A percentile compares a stretch with the other conserved stretches of the same genome.
Conservation (phyloP, 2,888 invertebrate species). For the Tenodera sinensis region DNA sequence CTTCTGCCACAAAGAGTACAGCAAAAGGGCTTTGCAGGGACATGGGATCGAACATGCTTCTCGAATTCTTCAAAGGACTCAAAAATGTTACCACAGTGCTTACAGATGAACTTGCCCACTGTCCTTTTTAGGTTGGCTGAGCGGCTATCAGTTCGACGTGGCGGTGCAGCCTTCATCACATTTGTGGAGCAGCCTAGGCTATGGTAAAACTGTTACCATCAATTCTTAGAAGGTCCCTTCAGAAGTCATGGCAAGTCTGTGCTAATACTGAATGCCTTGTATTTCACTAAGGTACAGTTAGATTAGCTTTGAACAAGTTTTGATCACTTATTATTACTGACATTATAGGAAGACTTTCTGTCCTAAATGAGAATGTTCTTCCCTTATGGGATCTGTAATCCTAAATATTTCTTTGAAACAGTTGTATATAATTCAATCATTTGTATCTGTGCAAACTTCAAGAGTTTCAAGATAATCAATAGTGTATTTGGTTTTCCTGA, state of each 20-base stretch:
- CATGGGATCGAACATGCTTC: not conserved
- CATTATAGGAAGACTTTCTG: no score
- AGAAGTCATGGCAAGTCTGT: not conserved
- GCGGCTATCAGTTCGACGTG: not conserved
- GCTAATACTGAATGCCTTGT: not conserved
- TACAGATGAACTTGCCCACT: conserved; percentile 1
- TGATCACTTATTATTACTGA: no score
- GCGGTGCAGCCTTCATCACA: not conserved
- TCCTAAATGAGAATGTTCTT: no score
- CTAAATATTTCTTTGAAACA: no score
- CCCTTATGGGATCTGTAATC: no score
- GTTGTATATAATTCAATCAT: no score
- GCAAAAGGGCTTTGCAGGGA: not conserved
- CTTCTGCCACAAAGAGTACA: conserved; percentile 4
- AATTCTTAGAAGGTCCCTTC: not conserved
- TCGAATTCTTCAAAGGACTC: conserved; percentile 6
- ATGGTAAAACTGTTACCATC: not conserved
- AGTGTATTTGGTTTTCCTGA: no score
- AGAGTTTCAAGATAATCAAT: no score
- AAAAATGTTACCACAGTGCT: conserved; percentile 8
- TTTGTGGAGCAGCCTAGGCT: not conserved
- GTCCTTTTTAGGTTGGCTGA: not conserved
- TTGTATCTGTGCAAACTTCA: no score
- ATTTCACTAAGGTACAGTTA: no score
- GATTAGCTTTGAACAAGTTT: no score